Conservation (phyloP, 1,140 invertebrate genomes). For the Drosophila tsacasi region DNA sequence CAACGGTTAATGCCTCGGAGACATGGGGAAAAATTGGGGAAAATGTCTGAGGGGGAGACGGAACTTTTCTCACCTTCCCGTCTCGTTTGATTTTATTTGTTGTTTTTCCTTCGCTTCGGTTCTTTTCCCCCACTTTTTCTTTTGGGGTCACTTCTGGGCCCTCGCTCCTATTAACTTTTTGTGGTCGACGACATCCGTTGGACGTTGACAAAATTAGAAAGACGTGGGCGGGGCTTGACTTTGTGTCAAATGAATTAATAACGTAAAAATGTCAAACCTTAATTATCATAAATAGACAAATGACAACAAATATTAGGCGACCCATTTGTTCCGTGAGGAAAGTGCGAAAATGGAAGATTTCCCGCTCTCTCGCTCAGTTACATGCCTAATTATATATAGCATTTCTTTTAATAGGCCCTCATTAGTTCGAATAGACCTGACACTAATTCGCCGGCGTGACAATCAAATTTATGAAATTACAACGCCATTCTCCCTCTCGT, state of each 20-base stretch:
- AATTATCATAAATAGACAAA: slow-evolving; percentile 81
- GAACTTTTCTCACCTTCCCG: slow-evolving; percentile 78
- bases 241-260: slow-evolving; percentile 79
- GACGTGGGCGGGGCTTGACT: slow-evolving; percentile 56
- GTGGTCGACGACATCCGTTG: slow-evolving; percentile 74
- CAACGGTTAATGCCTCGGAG: slow-evolving; percentile 65
- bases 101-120: slow-evolving; percentile 13
- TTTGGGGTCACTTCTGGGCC: slow-evolving; percentile 62
- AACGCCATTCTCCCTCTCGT: slow-evolving; percentile 1
- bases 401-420: slow-evolving; percentile 43
- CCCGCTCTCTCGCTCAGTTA: background rate
- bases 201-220: slow-evolving; percentile 76
- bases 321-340: slow-evolving; percentile 56
- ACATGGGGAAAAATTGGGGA: slow-evolving; percentile 29
- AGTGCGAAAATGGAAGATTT: slow-evolving; percentile 31
- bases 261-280: slow-evolving; percentile 80
- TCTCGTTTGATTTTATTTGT: slow-evolving; percentile 53
- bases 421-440: slow-evolving; percentile 43
- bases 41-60: slow-evolving; percentile 11
- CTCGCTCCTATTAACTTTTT: slow-evolving; percentile 76
- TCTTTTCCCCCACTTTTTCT: slow-evolving; percentile 32
- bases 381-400: slow-evolving; percentile 31
- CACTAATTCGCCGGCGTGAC: slow-evolving; percentile 49
- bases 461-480: slow-evolving; percentile 56
- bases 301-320: slow-evolving; percentile 80